Base-by-base conservation (phyloP, 2,888 invertebrate genomes). In the Perdita meconis region DNA sequence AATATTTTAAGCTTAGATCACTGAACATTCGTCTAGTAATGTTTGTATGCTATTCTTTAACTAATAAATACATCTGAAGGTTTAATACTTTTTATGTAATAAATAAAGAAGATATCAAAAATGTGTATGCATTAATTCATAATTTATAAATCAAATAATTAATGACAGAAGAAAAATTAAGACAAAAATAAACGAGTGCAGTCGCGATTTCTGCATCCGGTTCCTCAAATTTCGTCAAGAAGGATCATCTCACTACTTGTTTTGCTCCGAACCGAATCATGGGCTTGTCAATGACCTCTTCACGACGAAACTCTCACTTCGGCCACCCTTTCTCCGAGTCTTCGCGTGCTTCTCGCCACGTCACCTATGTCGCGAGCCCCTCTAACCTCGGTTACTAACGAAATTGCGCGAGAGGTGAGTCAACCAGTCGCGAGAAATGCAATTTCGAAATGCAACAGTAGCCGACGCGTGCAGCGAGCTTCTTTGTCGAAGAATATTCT, bases 271-370 rank as follows among this genome's bases (percentile, higher is more conserved):
- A 40, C 72, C 77, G 82, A 85, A 85, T 84, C 79, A 75, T 56
- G 60, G 51, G 66, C 72, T 84, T 85, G 84, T 81, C 84, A 85
- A 83, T 85, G 85, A 85, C 85, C 84, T 38, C 57, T 24, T 13
- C 38, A 47, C 73, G 75, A 72, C 53, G 85, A 85, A 83, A 81
- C 85, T 85, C 83, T 79, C 85, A 66, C 82, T 79, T 24, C 30
- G 40, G 42, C 34, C 42, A 34, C 59, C 71, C 56, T 65, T 72
- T 65, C 71, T 53, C 63, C 22, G 50, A 44, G 59, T 16, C 36
- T 38, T 16, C 16, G 36, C 34, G 66, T 22, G 8, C 55, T 26
- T n/a, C 30, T 19, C 51, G 51, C 53, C 53, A 53, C 64, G 64
- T 64, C 53, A 53, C 38, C 38, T 51, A 6, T 40, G 40, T 30